Conservation (phyloP, 1,140 invertebrate genomes). For the Drosophila kurseongensis region DNA sequence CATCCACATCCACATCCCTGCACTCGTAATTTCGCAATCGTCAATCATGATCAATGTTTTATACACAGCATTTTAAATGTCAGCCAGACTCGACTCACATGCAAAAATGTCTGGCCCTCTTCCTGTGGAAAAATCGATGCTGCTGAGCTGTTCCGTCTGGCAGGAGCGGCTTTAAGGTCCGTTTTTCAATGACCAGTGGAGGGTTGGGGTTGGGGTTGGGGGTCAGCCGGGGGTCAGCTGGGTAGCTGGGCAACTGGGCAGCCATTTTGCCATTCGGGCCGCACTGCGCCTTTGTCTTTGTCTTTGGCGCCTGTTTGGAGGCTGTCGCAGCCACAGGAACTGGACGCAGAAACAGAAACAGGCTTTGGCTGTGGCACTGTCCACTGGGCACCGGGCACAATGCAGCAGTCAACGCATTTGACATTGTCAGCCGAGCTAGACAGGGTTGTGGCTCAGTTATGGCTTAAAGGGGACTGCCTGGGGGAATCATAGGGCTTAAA, state of each 20-base stretch:
- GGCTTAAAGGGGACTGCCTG: background rate
- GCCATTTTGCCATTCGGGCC: slow-evolving; percentile 71
- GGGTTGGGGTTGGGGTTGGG: slow-evolving; percentile 54
- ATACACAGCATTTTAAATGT: slow-evolving; percentile 66
- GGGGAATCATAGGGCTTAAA: no score
- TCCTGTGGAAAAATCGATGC: slow-evolving; percentile 64
- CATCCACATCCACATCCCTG: background rate
- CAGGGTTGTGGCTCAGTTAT: background rate
- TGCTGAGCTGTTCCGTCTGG: slow-evolving; percentile 20
- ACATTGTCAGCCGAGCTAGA: slow-evolving; percentile 58
- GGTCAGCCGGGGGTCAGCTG: slow-evolving; percentile 32
- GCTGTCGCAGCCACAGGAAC: slow-evolving; percentile 29
- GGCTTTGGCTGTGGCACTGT: no score
- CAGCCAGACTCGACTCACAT: slow-evolving; percentile 26
- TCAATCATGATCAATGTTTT: slow-evolving; percentile 76
- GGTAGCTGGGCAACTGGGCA: slow-evolving; percentile 48
- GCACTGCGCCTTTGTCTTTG: slow-evolving; percentile 76
- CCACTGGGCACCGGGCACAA: slow-evolving; percentile 45
- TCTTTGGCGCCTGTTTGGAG: slow-evolving; percentile 51
- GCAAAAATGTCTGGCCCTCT: slow-evolving; percentile 47
- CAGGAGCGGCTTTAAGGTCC: slow-evolving; percentile 48
- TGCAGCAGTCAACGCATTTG: slow-evolving; percentile 66
- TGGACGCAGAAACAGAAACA: slow-evolving; percentile 13
- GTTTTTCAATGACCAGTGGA: background rate
- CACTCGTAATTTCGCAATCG: slow-evolving; percentile 37